A percentile compares a stretch with the other conserved stretches of the same genome.
Evolutionary conservation across 2,113 vertebrate species (phyloP).

Genomic region (Butorides virescens): DNA sequence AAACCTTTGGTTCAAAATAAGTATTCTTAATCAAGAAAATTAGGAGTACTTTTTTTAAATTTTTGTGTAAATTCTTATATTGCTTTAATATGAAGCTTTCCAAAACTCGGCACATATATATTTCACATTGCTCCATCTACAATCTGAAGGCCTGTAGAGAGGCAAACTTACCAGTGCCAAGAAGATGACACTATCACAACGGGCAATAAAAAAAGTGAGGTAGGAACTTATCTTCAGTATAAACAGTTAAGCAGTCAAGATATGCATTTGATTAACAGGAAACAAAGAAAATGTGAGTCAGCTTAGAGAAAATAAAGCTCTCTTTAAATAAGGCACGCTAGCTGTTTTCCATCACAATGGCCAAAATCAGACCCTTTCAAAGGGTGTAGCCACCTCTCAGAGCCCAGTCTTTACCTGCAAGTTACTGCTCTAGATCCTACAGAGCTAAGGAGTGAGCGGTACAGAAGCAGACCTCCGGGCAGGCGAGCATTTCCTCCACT

Average conservation of each 20-base stretch:
- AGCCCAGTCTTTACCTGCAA: neutral
- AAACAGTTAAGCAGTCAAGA: neutral
- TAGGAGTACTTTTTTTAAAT: neutral
- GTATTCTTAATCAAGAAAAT: neutral
- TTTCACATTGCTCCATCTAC: neutral
- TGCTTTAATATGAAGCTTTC: neutral
- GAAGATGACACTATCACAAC: neutral
- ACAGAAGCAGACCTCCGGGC: neutral
- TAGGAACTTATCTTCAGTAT: neutral
- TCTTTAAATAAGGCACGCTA: neutral
- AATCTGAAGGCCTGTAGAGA: neutral
- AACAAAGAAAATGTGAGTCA: conserved; percentile 58
- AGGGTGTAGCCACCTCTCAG: neutral
- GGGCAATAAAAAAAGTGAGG: neutral
- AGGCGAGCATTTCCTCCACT: neutral
- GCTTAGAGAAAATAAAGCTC: neutral
- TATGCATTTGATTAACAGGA: conserved; percentile 11
- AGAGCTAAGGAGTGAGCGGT: neutral
- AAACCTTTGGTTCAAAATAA: neutral
- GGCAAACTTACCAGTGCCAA: neutral
- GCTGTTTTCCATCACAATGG: neutral
- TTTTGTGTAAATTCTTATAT: neutral
- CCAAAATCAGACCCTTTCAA: neutral
- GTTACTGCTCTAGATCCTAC: neutral
- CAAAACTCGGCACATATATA: neutral